These are phyloP conservation scores for Craseonycteris thonglongyai DNA, from an alignment of 2,113 vertebrate species.

Conservation along the genomic window DNA sequence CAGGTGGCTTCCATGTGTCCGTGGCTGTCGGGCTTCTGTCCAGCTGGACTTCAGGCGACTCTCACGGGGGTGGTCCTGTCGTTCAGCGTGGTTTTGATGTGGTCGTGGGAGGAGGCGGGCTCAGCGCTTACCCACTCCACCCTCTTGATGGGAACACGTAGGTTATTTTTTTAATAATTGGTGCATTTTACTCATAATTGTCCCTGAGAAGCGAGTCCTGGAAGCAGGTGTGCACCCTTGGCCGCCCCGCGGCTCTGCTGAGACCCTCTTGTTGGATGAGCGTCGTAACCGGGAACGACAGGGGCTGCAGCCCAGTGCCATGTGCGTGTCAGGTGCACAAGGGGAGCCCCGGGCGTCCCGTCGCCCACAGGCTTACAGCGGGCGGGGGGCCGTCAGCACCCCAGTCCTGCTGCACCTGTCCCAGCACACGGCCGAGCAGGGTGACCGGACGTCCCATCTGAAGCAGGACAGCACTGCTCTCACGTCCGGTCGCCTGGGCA, in stretches of 20 bases:
- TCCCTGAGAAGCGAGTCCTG: accelerated
- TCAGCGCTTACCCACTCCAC: too few relatives aligned
- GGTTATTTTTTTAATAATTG: not conserved
- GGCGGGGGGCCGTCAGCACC: accelerated
- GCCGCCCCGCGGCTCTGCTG: accelerated
- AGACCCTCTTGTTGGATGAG: accelerated
- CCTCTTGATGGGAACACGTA: too few relatives aligned
- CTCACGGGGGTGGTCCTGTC: too few relatives aligned
- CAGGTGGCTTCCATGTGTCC: too few relatives aligned
- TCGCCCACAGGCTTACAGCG: accelerated
- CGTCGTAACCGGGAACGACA: accelerated
- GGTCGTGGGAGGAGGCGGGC: too few relatives aligned
- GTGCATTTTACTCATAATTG: accelerated
- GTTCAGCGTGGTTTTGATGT: too few relatives aligned
- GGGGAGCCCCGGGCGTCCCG: accelerated
- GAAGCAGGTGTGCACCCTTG: accelerated
- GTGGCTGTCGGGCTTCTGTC: too few relatives aligned
- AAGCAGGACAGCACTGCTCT: too few relatives aligned
- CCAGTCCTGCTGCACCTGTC: accelerated
- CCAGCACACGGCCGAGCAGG: accelerated
- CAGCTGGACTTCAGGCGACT: too few relatives aligned
- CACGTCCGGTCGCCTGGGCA: too few relatives aligned
- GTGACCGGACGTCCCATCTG: too few relatives aligned
- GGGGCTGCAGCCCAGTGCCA: accelerated
- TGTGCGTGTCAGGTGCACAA: accelerated